Evolutionary conservation across 2,888 invertebrate species (phyloP).

Genomic region (Uropetala carovei): DNA sequence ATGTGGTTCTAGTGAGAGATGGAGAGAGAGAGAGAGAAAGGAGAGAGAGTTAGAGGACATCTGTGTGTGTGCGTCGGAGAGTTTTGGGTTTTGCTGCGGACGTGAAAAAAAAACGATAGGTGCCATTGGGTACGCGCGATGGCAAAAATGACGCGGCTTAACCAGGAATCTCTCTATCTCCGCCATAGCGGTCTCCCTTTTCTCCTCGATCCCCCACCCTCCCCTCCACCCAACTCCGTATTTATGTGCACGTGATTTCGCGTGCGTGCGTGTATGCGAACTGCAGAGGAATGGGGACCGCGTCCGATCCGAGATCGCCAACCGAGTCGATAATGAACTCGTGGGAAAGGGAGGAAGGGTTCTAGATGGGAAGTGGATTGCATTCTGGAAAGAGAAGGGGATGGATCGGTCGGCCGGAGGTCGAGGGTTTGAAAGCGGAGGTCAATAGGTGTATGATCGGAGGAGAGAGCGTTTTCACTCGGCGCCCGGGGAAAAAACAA

Average conservation of each 20-base stretch:
- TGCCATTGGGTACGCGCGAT: too few species aligned
- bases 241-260: not conserved
- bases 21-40: not conserved
- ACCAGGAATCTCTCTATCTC: not conserved
- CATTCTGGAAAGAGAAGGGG: not conserved
- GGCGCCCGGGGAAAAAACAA: not conserved
- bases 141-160: not conserved
- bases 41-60: too few species aligned
- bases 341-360: not conserved
- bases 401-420: not conserved
- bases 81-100: not conserved
- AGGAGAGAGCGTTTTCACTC: not conserved
- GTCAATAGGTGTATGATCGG: constrained; percentile 14
- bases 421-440: not conserved
- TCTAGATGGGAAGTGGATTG: not conserved
- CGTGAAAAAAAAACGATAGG: not conserved
- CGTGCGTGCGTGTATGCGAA: not conserved
- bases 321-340: constrained; percentile 48
- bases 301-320: not conserved
- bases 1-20: not conserved
- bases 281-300: not conserved
- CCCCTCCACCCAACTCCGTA: not conserved
- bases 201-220: not conserved
- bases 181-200: too few species aligned
- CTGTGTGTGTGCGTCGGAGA: too few species aligned